Evolutionary conservation across 2,888 invertebrate genomes (phyloP).

Genomic region (Mesorhabditis spiculigera): DNA sequence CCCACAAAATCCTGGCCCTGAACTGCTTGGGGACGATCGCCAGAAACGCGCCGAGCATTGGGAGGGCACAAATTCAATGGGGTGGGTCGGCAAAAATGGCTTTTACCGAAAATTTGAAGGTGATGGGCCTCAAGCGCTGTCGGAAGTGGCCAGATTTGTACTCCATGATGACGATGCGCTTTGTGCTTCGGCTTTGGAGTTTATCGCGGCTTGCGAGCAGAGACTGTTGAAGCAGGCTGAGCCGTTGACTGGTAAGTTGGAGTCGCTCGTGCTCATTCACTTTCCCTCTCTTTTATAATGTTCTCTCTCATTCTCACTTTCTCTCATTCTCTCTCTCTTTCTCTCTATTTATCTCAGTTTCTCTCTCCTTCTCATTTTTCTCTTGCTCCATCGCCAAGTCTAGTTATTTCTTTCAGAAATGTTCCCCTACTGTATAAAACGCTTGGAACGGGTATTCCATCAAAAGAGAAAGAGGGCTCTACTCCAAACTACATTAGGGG

Average conservation of each 20-base stretch:
- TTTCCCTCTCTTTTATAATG: too few species aligned
- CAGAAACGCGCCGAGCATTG: neutral
- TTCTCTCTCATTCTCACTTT: too few species aligned
- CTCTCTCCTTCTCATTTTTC: too few species aligned
- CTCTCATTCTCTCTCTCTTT: too few species aligned
- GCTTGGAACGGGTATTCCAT: slow-evolving; percentile 13
- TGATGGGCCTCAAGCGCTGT: slow-evolving; percentile 14
- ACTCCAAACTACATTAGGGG: slow-evolving; percentile 11
- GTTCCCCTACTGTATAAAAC: neutral
- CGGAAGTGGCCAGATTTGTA: slow-evolving; percentile 29
- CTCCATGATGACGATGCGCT: slow-evolving; percentile 35
- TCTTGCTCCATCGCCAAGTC: neutral
- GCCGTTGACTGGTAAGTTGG: too few species aligned
- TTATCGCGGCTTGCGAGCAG: slow-evolving; percentile 17
- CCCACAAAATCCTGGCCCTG: slow-evolving; percentile 18
- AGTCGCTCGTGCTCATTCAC: too few species aligned
- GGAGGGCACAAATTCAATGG: neutral
- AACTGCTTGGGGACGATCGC: slow-evolving; percentile 16
- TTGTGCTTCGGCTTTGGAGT: slow-evolving; percentile 27
- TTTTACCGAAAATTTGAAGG: slow-evolving; percentile 4
- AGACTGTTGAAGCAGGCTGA: slow-evolving; percentile 6
- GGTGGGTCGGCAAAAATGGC: neutral
- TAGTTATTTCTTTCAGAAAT: slow-evolving; percentile 8
- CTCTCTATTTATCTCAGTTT: too few species aligned
- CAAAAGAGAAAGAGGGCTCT: slow-evolving; percentile 15